Evolutionary conservation across 2,113 vertebrate genomes (phyloP).

Genomic region (Tenrec ecaudatus): DNA sequence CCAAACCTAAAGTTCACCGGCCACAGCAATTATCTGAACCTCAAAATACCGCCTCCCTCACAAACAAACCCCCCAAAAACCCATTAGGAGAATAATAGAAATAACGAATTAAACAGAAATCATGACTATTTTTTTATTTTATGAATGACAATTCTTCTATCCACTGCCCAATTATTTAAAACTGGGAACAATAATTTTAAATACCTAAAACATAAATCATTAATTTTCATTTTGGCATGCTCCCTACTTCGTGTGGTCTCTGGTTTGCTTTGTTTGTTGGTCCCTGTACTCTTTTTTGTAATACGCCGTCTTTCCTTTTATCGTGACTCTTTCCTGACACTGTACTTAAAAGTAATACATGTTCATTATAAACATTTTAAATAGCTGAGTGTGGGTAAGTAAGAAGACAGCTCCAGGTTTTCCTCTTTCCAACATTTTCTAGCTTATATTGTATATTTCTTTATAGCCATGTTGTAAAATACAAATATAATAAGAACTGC

Average conservation of each 20-base stretch:
- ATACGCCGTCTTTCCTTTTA: neutral
- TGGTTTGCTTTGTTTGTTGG: too few species aligned
- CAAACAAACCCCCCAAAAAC: neutral
- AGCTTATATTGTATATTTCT: neutral
- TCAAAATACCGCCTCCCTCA: neutral
- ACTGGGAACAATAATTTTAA: neutral
- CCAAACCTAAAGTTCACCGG: conserved; percentile 33
- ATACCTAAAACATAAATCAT: neutral
- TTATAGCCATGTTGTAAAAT: neutral
- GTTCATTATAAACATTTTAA: conserved; percentile 27
- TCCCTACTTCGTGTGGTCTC: neutral
- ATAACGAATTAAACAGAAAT: neutral
- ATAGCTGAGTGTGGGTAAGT: neutral
- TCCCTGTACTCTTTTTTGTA: neutral
- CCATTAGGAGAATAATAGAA: neutral
- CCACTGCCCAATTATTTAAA: conserved; percentile 11
- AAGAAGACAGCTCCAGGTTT: conserved; percentile 14
- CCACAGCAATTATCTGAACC: neutral
- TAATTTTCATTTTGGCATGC: neutral
- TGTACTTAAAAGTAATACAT: neutral
- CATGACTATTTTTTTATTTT: neutral
- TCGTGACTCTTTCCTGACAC: conserved; percentile 9
- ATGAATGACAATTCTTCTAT: conserved; percentile 11
- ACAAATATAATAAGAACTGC: neutral
- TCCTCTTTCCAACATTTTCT: neutral